Percentiles rank a stretch among this genome's conserved stretches.
Conservation (phyloP, 2,888 invertebrate species). For the Drosophila nr. perissopoda region DNA sequence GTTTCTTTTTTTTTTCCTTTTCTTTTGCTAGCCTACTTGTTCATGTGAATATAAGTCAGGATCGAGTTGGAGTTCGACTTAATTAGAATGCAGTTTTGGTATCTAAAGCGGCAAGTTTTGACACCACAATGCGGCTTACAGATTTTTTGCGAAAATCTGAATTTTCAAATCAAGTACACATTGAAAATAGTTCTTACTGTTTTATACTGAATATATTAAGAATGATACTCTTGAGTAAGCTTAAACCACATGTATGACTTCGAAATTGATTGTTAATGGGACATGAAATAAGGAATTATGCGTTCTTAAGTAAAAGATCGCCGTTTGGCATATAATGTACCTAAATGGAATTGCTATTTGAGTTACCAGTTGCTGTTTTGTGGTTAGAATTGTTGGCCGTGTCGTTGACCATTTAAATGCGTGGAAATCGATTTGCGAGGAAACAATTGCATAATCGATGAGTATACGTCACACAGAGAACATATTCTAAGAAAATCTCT, state of each 20-base stretch:
- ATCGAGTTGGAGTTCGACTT: conserved; percentile 19
- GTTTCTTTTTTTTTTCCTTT: neutral
- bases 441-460: conserved; percentile 72
- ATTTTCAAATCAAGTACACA: no score
- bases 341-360: conserved; percentile 28
- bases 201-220: neutral
- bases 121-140: conserved; percentile 45
- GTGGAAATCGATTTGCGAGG: conserved; percentile 72
- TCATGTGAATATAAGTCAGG: conserved; percentile 40
- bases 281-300: neutral
- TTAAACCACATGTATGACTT: neutral
- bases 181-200: neutral
- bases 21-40: conserved; percentile 10
- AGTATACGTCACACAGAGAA: conserved; percentile 42
- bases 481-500: neutral
- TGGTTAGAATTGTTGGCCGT: conserved; percentile 10
- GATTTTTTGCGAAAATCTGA: no score
- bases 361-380: conserved; percentile 12
- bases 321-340: conserved; percentile 30
- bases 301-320: neutral
- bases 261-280: neutral
- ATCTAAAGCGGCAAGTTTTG: conserved; percentile 44
- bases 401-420: conserved; percentile 66
- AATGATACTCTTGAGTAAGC: neutral
- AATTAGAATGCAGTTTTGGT: conserved; percentile 52